These are phyloP conservation scores for Meteorus colon DNA, from an alignment of 2,888 invertebrate species.

Conservation along the genomic window DNA sequence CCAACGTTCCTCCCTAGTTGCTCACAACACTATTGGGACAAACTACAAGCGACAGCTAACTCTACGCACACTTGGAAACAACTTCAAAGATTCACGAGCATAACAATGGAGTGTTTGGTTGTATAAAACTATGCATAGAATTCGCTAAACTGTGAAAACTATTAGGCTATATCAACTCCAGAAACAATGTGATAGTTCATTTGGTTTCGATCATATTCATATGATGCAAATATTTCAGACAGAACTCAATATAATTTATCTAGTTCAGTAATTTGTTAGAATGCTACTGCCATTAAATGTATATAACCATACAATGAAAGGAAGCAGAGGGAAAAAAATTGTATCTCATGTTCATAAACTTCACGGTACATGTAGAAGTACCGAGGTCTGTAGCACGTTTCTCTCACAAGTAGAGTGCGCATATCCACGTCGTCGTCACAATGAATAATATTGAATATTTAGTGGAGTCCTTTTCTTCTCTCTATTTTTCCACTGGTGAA, in stretches of 20 bases:
- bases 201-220: neutral
- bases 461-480: constrained; percentile 26
- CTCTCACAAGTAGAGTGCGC: neutral
- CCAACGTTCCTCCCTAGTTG: neutral
- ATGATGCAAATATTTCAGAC: neutral
- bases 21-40: constrained; percentile 5
- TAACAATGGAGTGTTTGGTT: constrained; percentile 8
- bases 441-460: constrained; percentile 44
- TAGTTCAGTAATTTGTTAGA: neutral
- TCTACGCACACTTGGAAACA: neutral
- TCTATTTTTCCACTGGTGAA: constrained; percentile 13
- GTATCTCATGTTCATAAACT: constrained; percentile 30
- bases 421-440: constrained; percentile 28
- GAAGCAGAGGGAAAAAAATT: constrained; percentile 5
- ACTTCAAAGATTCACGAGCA: constrained; percentile 12
- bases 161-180: neutral
- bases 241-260: too few relatives aligned
- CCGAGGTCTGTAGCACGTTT: constrained; percentile 13
- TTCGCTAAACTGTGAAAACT: neutral
- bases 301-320: neutral
- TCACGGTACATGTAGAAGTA: constrained; percentile 18
- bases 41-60: constrained; percentile 1
- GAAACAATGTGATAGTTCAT: neutral
- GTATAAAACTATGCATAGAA: neutral
- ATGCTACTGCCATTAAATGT: neutral